A percentile compares a stretch with the other conserved stretches of the same genome.
These are phyloP conservation scores for Serranus cabrilla DNA, from an alignment of 2,797 vertebrate genomes.

Conservation along the genomic window DNA sequence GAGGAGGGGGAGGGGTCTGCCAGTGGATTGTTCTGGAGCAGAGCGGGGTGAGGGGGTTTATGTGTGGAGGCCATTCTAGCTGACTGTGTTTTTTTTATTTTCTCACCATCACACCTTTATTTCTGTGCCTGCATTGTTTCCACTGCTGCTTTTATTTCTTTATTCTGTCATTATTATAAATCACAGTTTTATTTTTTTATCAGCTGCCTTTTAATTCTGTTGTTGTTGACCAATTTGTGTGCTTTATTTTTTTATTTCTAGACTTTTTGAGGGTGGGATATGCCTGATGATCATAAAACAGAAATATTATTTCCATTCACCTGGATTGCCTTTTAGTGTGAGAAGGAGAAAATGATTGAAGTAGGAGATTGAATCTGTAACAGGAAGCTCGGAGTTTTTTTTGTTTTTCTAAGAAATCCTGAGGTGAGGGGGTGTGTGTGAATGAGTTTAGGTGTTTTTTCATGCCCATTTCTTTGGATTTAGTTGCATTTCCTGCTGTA, in stretches of 20 bases:
- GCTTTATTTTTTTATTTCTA: slow-evolving; percentile 50
- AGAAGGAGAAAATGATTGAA: slow-evolving; percentile 27
- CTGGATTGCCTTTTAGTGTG: slow-evolving; percentile 78
- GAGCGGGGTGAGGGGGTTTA: slow-evolving; percentile 37
- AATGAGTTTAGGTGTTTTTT: slow-evolving; percentile 14
- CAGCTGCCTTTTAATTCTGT: slow-evolving; percentile 49
- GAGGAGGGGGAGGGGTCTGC: slow-evolving; percentile 1
- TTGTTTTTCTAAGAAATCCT: slow-evolving; percentile 35
- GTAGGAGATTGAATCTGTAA: slow-evolving; percentile 20
- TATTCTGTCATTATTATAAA: slow-evolving; percentile 13
- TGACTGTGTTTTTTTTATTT: slow-evolving; percentile 61
- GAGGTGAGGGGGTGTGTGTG: slow-evolving; percentile 28
- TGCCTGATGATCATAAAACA: slow-evolving; percentile 39
- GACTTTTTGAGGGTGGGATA: slow-evolving; percentile 42
- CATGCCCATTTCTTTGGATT: slow-evolving; percentile 32
- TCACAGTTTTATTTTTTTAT: slow-evolving; percentile 31
- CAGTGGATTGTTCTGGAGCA: slow-evolving; percentile 75
- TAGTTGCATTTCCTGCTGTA: slow-evolving; percentile 41
- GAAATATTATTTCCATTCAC: slow-evolving; percentile 68
- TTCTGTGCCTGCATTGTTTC: slow-evolving; percentile 74
- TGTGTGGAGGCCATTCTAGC: slow-evolving; percentile 71
- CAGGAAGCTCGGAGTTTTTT: slow-evolving; percentile 21
- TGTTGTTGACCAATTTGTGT: slow-evolving; percentile 43
- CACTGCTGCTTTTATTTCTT: slow-evolving; percentile 59
- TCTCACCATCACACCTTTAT: slow-evolving; percentile 71